phyloP scores from a whole-genome alignment of 2,797 vertebrate genomes.

The Tokudaia muenninki region DNA sequence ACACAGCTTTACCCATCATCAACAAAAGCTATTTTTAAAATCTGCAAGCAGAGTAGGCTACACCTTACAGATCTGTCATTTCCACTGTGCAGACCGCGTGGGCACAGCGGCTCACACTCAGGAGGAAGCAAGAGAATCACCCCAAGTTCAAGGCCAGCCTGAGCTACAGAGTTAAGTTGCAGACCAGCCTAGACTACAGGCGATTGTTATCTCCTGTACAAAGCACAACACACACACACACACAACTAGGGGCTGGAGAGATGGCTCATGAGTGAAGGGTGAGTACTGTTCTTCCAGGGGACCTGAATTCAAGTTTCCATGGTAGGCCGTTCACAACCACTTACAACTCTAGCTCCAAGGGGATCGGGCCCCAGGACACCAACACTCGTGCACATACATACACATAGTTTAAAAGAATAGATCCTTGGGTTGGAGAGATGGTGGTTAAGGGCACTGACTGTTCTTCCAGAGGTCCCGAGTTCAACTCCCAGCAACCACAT shows the following conservation, averaged over 20 bases:
- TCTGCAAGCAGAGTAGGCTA: neutral
- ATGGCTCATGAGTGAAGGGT: neutral
- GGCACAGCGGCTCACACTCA: neutral
- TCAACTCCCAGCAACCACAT: too few relatives aligned
- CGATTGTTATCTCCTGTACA: neutral
- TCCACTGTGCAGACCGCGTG: neutral
- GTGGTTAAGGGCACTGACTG: too few relatives aligned
- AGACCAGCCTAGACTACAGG: neutral
- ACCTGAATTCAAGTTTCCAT: neutral
- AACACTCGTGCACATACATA: neutral
- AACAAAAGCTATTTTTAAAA: neutral
- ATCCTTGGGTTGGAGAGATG: neutral
- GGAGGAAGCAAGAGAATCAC: neutral
- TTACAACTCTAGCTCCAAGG: neutral
- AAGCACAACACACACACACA: neutral
- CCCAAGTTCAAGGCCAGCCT: neutral
- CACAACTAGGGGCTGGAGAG: neutral
- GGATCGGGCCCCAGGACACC: neutral
- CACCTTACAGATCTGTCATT: conserved; percentile 7
- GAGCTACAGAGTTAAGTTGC: neutral
- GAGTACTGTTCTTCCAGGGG: neutral
- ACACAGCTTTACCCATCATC: neutral
- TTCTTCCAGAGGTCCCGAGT: too few relatives aligned
- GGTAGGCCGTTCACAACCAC: neutral
- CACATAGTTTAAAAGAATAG: neutral